Evolutionary conservation across 2,888 invertebrate genomes (phyloP).

Genomic region (Philereme vetulata): DNA sequence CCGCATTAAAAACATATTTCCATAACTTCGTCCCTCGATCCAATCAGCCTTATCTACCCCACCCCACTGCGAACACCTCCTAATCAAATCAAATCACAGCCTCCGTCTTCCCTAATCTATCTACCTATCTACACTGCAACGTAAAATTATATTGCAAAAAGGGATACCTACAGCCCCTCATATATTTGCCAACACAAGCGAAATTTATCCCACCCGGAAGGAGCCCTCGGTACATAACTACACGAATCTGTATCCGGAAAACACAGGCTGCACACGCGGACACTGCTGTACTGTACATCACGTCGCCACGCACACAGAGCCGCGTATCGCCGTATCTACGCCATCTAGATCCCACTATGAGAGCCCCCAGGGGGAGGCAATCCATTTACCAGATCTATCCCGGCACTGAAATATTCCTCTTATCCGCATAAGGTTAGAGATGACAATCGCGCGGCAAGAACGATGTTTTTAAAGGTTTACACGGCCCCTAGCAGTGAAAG

Average conservation of each 20-base stretch:
- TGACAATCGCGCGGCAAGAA: constrained; percentile 78
- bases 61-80: constrained; percentile 78
- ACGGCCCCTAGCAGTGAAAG: constrained; percentile 84
- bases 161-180: constrained; percentile 80
- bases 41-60: constrained; percentile 81
- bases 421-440: constrained; percentile 74
- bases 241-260: constrained; percentile 72
- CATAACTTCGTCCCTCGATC: constrained; percentile 74
- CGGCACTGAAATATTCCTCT: constrained; percentile 70
- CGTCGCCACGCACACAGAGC: constrained; percentile 65
- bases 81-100: constrained; percentile 84
- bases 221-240: constrained; percentile 70
- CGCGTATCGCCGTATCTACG: constrained; percentile 82
- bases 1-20: constrained; percentile 84
- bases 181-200: constrained; percentile 82
- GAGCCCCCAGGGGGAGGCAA: constrained; percentile 84
- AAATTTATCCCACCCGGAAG: constrained; percentile 81
- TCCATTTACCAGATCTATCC: constrained; percentile 76
- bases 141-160: constrained; percentile 83
- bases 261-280: constrained; percentile 65
- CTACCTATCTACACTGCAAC: constrained; percentile 80
- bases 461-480: constrained; percentile 83
- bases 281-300: constrained; percentile 42
- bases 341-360: constrained; percentile 84
- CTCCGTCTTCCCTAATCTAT: constrained; percentile 82